Evolutionary conservation across 2,888 invertebrate species (phyloP).

Genomic region (Drosophila bunnanda): DNA sequence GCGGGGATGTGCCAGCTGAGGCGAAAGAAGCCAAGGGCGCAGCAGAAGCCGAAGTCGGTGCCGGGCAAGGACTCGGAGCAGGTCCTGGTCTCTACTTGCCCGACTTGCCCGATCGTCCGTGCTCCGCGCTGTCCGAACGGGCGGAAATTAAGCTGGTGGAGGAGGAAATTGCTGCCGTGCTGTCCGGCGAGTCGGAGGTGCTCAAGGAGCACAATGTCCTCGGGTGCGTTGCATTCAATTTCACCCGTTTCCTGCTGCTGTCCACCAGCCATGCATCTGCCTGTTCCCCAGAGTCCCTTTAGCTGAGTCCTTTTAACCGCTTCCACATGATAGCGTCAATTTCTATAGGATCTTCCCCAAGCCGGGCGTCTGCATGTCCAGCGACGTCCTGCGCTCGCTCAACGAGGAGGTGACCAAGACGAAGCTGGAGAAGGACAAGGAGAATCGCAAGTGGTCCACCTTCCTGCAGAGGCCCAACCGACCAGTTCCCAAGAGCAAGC

Average conservation of each 20-base stretch:
- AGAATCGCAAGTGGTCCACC: slow-evolving; percentile 89
- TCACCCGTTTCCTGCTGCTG: slow-evolving; percentile 24
- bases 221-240: slow-evolving; percentile 60
- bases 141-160: slow-evolving; percentile 86
- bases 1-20: slow-evolving; percentile 32
- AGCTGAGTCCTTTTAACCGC: slow-evolving; percentile 40
- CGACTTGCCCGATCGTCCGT: slow-evolving; percentile 76
- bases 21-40: slow-evolving; percentile 6
- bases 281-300: background rate
- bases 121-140: slow-evolving; percentile 76
- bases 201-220: slow-evolving; percentile 89
- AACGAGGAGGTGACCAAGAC: slow-evolving; percentile 86
- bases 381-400: slow-evolving; percentile 88
- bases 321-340: slow-evolving; percentile 86
- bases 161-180: slow-evolving; percentile 88
- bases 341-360: slow-evolving; percentile 89
- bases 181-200: slow-evolving; percentile 89
- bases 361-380: slow-evolving; percentile 87
- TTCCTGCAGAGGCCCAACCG: slow-evolving; percentile 91
- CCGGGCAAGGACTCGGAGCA: background rate
- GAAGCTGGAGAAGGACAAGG: slow-evolving; percentile 86
- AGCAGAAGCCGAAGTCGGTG: background rate
- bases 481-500: slow-evolving; percentile 86
- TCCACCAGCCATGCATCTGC: background rate
- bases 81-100: slow-evolving; percentile 53